Conservation (phyloP, 1,140 invertebrate species). For the Drosophila paulistorum region DNA sequence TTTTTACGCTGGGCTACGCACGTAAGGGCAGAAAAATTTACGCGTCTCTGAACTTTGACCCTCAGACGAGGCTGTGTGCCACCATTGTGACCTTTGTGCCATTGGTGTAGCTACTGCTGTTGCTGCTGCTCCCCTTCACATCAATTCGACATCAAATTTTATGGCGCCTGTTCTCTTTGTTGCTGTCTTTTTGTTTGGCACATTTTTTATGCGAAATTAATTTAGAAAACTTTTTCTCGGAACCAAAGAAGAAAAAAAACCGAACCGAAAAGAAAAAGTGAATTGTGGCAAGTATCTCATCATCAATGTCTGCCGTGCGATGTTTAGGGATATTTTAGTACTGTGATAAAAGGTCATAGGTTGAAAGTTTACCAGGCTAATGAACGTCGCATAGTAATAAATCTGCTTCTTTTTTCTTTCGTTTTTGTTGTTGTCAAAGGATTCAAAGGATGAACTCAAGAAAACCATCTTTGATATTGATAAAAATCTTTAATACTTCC, state of each 20-base stretch:
- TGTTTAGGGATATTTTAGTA: background rate
- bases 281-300: conserved; percentile 8
- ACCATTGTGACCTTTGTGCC: conserved; percentile 61
- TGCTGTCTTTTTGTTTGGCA: conserved; percentile 51
- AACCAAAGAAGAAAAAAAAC: conserved; percentile 35
- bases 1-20: conserved; percentile 34
- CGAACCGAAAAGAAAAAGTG: background rate
- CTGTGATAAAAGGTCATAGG: conserved; percentile 32
- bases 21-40: conserved; percentile 60
- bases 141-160: conserved; percentile 52
- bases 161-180: conserved; percentile 40
- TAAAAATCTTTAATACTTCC: background rate
- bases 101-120: conserved; percentile 20
- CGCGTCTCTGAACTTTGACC: conserved; percentile 76
- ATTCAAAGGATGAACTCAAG: background rate
- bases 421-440: background rate
- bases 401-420: background rate
- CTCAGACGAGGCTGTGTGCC: conserved; percentile 47
- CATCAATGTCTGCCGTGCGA: conserved; percentile 27
- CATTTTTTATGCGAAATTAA: conserved; percentile 70
- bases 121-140: conserved; percentile 21
- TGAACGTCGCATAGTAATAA: background rate
- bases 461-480: background rate
- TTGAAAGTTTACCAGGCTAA: conserved; percentile 17
- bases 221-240: conserved; percentile 67